These are phyloP conservation scores for Oryzaephilus surinamensis DNA, from an alignment of 1,140 invertebrate species.

Conservation along the genomic window DNA sequence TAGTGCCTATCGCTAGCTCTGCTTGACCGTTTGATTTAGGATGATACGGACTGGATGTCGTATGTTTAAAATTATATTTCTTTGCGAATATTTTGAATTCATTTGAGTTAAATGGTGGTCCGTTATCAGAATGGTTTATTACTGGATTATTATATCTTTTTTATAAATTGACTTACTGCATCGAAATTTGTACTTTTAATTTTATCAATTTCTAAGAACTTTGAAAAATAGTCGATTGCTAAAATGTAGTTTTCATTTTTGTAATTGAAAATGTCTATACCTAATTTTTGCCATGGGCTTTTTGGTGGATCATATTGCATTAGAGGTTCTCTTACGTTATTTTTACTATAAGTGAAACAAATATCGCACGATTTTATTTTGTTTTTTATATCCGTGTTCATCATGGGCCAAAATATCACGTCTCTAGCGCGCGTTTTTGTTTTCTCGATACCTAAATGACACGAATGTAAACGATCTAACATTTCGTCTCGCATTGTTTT, in stretches of 20 bases:
- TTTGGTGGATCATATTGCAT: constrained; percentile 19
- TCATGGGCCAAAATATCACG: constrained; percentile 32
- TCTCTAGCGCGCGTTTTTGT: constrained; percentile 29
- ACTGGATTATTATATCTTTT: too few relatives aligned
- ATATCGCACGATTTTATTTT: not conserved
- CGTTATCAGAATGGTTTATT: constrained; percentile 33
- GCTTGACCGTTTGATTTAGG: constrained; percentile 31
- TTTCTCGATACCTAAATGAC: constrained; percentile 37
- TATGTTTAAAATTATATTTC: constrained; percentile 27
- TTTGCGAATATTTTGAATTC: constrained; percentile 31
- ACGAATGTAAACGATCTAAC: constrained; percentile 33
- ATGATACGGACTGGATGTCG: constrained; percentile 23
- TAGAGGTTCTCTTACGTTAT: constrained; percentile 21
- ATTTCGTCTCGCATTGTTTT: constrained; percentile 29
- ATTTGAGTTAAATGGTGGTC: constrained; percentile 27
- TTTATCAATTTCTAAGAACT: constrained; percentile 17
- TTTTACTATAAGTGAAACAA: not conserved
- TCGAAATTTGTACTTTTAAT: constrained; percentile 29
- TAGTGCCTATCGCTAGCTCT: constrained; percentile 22
- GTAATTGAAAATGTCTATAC: constrained; percentile 31
- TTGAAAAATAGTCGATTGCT: constrained; percentile 24
- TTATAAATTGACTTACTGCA: too few relatives aligned
- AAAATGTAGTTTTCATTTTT: constrained; percentile 21
- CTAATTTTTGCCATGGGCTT: constrained; percentile 30
- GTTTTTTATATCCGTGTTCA: constrained; percentile 28